phyloP scores from a whole-genome alignment of 1,140 invertebrate species.

The Rhyzopertha dominica region DNA sequence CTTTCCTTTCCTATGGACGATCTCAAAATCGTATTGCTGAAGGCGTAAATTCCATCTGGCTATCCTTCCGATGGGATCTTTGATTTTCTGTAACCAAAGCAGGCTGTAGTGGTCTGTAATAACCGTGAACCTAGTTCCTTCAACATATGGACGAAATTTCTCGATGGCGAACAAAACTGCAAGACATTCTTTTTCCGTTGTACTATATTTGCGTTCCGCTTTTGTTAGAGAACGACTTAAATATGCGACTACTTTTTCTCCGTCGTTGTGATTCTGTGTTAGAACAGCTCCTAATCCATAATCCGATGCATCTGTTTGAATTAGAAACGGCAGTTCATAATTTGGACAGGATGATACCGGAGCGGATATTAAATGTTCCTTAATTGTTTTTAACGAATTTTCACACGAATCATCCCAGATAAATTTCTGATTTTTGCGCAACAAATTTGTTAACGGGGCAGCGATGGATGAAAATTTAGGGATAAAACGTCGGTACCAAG shows the following conservation, averaged over 20 bases:
- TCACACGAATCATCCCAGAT: no score
- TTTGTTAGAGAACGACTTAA: constrained; percentile 30
- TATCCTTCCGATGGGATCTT: constrained; percentile 41
- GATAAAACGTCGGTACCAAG: no score
- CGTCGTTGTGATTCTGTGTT: neutral
- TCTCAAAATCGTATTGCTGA: constrained; percentile 21
- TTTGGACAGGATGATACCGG: no score
- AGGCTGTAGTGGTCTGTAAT: constrained; percentile 47
- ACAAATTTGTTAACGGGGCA: no score
- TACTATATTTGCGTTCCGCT: constrained; percentile 39
- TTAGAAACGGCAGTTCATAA: neutral
- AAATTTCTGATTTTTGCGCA: no score
- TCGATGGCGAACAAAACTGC: constrained; percentile 43
- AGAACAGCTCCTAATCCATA: neutral
- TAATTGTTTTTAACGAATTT: no score
- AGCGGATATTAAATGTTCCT: no score
- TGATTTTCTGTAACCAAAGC: constrained; percentile 43
- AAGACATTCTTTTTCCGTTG: constrained; percentile 43
- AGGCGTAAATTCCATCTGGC: constrained; percentile 44
- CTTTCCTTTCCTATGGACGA: constrained; percentile 40
- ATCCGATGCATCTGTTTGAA: neutral
- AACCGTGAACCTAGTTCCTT: constrained; percentile 43
- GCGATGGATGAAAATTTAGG: no score
- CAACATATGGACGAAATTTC: constrained; percentile 40
- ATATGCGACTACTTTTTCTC: constrained; percentile 15